These are phyloP conservation scores for Atrina japonica DNA, from an alignment of 2,888 invertebrate genomes.

Conservation along the genomic window DNA sequence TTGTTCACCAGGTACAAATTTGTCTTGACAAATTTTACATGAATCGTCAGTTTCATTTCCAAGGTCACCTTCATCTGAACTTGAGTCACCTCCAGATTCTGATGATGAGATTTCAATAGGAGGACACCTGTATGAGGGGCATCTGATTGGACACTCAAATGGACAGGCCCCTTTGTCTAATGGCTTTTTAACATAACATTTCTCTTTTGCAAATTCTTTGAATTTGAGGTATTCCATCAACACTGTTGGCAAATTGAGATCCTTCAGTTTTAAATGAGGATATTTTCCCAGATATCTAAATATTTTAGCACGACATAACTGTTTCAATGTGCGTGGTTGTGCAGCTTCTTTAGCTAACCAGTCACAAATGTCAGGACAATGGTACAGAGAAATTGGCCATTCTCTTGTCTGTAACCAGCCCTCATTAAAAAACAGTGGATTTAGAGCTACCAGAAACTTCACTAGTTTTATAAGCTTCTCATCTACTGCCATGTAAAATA, in stretches of 20 bases:
- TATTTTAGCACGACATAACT: conserved; percentile 65
- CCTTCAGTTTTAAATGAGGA: conserved; percentile 59
- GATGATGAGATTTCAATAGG: conserved; percentile 70
- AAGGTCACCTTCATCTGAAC: conserved; percentile 14
- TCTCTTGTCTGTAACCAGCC: conserved; percentile 63
- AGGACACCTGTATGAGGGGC: conserved; percentile 65
- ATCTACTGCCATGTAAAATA: conserved; percentile 69
- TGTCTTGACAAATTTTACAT: conserved; percentile 8
- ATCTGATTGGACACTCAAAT: conserved; percentile 68
- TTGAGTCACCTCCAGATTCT: conserved; percentile 53
- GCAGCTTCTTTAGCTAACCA: conserved; percentile 63
- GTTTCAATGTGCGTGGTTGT: conserved; percentile 58
- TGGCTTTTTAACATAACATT: conserved; percentile 57
- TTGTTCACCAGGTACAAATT: background rate
- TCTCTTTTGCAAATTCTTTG: conserved; percentile 64
- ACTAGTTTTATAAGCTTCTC: conserved; percentile 68
- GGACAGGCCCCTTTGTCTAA: conserved; percentile 70
- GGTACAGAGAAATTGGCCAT: conserved; percentile 74
- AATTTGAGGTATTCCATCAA: conserved; percentile 65
- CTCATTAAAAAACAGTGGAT: conserved; percentile 70
- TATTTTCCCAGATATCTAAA: conserved; percentile 64
- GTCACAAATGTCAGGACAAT: conserved; percentile 64
- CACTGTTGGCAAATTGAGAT: conserved; percentile 62
- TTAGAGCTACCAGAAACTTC: conserved; percentile 66
- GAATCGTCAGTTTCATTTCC: no score